Percentiles rank a stretch among this genome's conserved stretches.
These are phyloP conservation scores for Vulpes ferrilata DNA, from an alignment of 2,113 vertebrate species.

Conservation along the genomic window DNA sequence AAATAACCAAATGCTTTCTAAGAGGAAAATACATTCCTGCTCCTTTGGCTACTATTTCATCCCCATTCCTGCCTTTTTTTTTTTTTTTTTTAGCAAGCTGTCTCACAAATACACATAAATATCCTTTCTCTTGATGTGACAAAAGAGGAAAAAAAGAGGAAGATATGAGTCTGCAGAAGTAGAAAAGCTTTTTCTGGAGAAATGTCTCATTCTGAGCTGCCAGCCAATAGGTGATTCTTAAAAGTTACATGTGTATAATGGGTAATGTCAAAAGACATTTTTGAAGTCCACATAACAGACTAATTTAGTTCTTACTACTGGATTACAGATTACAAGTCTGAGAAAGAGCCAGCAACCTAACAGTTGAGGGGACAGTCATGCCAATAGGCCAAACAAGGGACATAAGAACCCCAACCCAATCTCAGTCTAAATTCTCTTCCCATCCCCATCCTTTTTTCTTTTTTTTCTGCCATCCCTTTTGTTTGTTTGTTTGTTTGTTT, in stretches of 20 bases:
- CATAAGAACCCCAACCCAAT: neutral
- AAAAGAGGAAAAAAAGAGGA: neutral
- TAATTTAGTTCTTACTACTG: neutral
- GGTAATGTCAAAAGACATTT: conserved; percentile 55
- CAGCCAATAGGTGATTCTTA: conserved; percentile 61
- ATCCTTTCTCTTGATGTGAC: neutral
- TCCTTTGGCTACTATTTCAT: neutral
- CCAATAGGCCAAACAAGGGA: conserved; percentile 37
- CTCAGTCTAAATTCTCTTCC: neutral
- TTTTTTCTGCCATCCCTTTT: too few relatives aligned
- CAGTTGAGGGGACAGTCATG: neutral
- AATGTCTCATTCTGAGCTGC: conserved; percentile 40
- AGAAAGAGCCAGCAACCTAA: conserved; percentile 58
- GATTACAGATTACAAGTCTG: conserved; percentile 61
- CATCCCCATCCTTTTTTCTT: neutral
- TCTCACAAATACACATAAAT: neutral
- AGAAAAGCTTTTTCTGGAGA: neutral
- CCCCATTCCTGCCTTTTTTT: fast-evolving
- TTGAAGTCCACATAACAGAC: conserved; percentile 75
- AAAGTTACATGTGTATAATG: neutral
- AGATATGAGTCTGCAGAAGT: neutral
- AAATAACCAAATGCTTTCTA: neutral
- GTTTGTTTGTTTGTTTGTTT: neutral
- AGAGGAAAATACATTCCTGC: neutral
- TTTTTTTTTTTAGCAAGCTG: neutral